Conservation (phyloP, 2,797 vertebrate genomes). For the Pseudochaenichthys georgianus region DNA sequence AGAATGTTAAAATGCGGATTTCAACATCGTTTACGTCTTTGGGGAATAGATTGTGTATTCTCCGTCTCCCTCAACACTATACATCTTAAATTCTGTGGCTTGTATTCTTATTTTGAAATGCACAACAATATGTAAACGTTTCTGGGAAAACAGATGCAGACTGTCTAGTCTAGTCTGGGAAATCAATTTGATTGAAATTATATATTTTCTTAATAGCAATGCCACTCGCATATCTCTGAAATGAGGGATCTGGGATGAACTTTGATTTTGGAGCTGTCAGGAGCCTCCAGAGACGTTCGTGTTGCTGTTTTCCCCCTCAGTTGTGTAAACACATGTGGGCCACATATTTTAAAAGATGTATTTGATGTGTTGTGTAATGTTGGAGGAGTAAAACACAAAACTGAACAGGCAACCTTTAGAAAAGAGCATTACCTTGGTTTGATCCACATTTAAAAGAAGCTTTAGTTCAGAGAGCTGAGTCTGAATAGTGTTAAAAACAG, state of each 20-base stretch:
- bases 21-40: constrained; percentile 43
- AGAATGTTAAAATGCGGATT: constrained; percentile 47
- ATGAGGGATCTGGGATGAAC: constrained; percentile 48
- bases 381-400: constrained; percentile 24
- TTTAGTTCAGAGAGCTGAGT: too few relatives aligned
- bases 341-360: constrained; percentile 33
- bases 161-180: constrained; percentile 39
- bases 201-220: constrained; percentile 50
- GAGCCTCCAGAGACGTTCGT: constrained; percentile 28
- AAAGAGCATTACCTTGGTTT: too few relatives aligned
- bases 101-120: constrained; percentile 64
- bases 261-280: constrained; percentile 57
- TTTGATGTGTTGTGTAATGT: constrained; percentile 53
- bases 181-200: constrained; percentile 54
- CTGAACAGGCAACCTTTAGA: constrained; percentile 24
- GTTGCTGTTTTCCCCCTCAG: constrained; percentile 20
- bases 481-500: too few relatives aligned
- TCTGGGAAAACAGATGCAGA: constrained; percentile 52
- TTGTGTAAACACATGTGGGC: constrained; percentile 50
- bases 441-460: too few relatives aligned
- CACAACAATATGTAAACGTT: constrained; percentile 59
- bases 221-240: constrained; percentile 37
- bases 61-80: constrained; percentile 56
- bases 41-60: constrained; percentile 43
- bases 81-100: constrained; percentile 74